Evolutionary conservation across 2,888 invertebrate species (phyloP).

Genomic region (Tetragonisca angustula): DNA sequence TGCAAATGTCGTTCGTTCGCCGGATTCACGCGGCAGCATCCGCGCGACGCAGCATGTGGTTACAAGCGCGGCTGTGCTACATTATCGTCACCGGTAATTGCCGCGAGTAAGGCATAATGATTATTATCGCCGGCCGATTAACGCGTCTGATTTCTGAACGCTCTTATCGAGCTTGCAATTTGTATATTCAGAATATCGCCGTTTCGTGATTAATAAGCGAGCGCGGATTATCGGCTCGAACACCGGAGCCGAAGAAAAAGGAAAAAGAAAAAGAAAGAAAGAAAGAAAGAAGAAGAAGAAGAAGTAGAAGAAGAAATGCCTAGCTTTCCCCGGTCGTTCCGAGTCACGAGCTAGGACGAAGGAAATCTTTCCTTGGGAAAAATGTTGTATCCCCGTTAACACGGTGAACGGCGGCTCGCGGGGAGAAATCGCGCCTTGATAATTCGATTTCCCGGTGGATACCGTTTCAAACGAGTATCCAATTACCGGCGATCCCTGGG

Average conservation of each 20-base stretch:
- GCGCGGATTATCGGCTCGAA: slow-evolving; percentile 15
- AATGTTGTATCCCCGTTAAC: not conserved
- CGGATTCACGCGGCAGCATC: slow-evolving; percentile 47
- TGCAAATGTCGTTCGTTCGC: slow-evolving; percentile 27
- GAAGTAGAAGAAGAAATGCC: slow-evolving; percentile 7
- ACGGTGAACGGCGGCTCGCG: not conserved
- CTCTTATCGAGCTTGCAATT: slow-evolving; percentile 29
- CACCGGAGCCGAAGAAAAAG: no score
- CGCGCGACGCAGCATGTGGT: slow-evolving; percentile 49
- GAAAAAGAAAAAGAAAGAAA: not conserved
- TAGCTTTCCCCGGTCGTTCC: slow-evolving; percentile 19
- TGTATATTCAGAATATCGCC: slow-evolving; percentile 5
- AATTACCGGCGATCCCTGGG: slow-evolving; percentile 30
- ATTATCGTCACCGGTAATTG: slow-evolving; percentile 55
- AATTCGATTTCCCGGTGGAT: slow-evolving; percentile 7
- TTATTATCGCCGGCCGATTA: slow-evolving; percentile 47
- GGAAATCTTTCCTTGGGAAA: not conserved
- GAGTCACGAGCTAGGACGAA: not conserved
- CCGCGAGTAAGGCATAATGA: slow-evolving; percentile 42
- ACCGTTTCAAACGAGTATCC: slow-evolving; percentile 10
- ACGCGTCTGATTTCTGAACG: slow-evolving; percentile 26
- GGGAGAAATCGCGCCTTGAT: not conserved
- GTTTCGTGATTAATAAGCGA: slow-evolving; percentile 28
- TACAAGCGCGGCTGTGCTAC: slow-evolving; percentile 25
- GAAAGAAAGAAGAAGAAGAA: no score